Percentiles rank a stretch among this genome's conserved stretches.
phyloP scores from a whole-genome alignment of 2,888 invertebrate species.

The Melieria crassipennis region DNA sequence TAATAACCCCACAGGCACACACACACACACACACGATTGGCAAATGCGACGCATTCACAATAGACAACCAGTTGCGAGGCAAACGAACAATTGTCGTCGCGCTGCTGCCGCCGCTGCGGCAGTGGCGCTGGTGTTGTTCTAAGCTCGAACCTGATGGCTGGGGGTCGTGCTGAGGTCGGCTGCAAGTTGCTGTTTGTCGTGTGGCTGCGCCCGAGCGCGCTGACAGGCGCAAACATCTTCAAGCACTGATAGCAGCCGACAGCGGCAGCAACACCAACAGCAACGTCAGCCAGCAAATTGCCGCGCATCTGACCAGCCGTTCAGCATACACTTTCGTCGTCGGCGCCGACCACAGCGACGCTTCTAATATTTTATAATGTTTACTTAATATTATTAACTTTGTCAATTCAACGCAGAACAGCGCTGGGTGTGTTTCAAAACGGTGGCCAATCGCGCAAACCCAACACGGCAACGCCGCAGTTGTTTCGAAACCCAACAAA shows the following conservation, averaged over 20 bases:
- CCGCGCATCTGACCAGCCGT: no score
- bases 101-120: background rate
- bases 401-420: constrained; percentile 62
- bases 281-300: no score
- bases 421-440: constrained; percentile 62
- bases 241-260: background rate
- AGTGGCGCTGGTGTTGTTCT: constrained; percentile 1
- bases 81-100: background rate
- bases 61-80: constrained; percentile 13
- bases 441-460: constrained; percentile 44
- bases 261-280: constrained; percentile 4
- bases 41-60: constrained; percentile 28
- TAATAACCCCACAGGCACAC: no score
- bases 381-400: constrained; percentile 59
- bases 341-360: constrained; percentile 30
- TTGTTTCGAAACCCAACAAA: background rate
- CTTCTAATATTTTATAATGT: constrained; percentile 62
- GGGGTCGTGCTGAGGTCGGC: background rate
- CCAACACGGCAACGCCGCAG: constrained; percentile 7
- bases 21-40: background rate
- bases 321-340: background rate
- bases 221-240: background rate
- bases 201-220: constrained; percentile 21
- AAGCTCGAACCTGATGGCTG: background rate
- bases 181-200: background rate